These are phyloP conservation scores for Nomada goodeniana DNA, from an alignment of 2,888 invertebrate genomes.

Conservation along the genomic window DNA sequence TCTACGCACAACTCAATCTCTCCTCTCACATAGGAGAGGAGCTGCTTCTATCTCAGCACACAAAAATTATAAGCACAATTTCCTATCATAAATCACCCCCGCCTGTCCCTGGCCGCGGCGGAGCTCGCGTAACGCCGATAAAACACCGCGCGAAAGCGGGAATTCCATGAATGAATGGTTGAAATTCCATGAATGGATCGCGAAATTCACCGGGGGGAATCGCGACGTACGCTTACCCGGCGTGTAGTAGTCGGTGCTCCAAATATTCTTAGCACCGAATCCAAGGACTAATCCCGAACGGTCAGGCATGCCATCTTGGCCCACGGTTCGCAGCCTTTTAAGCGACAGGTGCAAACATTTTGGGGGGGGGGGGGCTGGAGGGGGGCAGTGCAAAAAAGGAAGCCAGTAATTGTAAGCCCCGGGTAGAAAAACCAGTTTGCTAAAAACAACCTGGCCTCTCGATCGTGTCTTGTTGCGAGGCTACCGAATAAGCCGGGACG, in stretches of 20 bases:
- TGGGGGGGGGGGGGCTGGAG: slow-evolving; percentile 39
- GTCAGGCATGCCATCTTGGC: slow-evolving; percentile 50
- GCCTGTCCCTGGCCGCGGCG: too few relatives aligned
- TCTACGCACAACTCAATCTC: too few relatives aligned
- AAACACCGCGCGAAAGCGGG: background rate
- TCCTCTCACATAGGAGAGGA: too few relatives aligned
- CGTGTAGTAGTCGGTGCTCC: slow-evolving; percentile 19
- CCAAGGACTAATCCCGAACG: slow-evolving; percentile 50
- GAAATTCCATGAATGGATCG: slow-evolving; percentile 31
- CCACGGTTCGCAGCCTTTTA: slow-evolving; percentile 68
- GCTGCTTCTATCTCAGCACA: too few relatives aligned
- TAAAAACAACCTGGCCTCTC: slow-evolving; percentile 80
- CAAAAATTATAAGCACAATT: too few relatives aligned
- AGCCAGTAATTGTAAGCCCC: slow-evolving; percentile 76
- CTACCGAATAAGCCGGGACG: slow-evolving; percentile 78
- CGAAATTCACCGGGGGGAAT: background rate
- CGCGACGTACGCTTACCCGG: background rate
- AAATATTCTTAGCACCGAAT: slow-evolving; percentile 38
- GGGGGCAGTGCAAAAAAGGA: slow-evolving; percentile 71
- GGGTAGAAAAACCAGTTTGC: slow-evolving; percentile 81
- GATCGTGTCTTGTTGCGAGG: slow-evolving; percentile 73
- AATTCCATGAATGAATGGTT: slow-evolving; percentile 25
- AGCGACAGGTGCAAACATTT: slow-evolving; percentile 79
- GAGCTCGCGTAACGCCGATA: too few relatives aligned
- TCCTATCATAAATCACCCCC: too few relatives aligned